Conservation (phyloP, 2,113 vertebrate species). For the Accipiter virgatus region DNA sequence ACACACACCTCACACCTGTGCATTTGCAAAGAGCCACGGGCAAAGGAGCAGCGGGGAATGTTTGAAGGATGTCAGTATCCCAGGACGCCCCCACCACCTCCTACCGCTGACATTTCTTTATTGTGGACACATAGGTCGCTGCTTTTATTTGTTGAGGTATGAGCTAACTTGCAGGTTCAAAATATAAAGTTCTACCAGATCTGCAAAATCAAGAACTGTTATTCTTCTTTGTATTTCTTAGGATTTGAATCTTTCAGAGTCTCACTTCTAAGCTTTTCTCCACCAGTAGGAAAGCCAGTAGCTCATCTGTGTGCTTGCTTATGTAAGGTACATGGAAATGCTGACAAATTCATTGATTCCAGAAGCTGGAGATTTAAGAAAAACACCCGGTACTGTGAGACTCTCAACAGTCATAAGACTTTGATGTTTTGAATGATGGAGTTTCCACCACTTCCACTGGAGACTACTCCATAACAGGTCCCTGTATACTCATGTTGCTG, state of each 20-base stretch:
- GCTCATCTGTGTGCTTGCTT: background rate
- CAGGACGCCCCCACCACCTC: background rate
- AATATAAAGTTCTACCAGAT: background rate
- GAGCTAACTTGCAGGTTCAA: background rate
- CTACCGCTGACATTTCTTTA: background rate
- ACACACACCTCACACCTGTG: background rate
- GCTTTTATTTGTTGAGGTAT: background rate
- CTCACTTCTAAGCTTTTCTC: background rate
- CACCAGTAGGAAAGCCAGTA: background rate
- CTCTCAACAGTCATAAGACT: background rate
- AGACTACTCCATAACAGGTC: background rate
- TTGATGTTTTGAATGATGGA: conserved; percentile 22
- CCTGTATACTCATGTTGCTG: conserved; percentile 15
- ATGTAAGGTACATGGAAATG: background rate
- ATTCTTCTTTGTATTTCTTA: background rate
- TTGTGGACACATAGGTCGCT: background rate
- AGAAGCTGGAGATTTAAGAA: conserved; percentile 28
- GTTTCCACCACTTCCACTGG: conserved; percentile 40
- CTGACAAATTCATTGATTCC: background rate
- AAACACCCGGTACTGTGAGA: background rate
- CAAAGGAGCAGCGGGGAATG: background rate
- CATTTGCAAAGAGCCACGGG: background rate
- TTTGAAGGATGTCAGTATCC: background rate
- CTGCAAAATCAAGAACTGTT: background rate
- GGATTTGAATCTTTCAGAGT: background rate